Evolutionary conservation across 2,797 vertebrate genomes (phyloP), one percentile per base, ranked within the genome.

Genomic region (Choloepus didactylus): DNA sequence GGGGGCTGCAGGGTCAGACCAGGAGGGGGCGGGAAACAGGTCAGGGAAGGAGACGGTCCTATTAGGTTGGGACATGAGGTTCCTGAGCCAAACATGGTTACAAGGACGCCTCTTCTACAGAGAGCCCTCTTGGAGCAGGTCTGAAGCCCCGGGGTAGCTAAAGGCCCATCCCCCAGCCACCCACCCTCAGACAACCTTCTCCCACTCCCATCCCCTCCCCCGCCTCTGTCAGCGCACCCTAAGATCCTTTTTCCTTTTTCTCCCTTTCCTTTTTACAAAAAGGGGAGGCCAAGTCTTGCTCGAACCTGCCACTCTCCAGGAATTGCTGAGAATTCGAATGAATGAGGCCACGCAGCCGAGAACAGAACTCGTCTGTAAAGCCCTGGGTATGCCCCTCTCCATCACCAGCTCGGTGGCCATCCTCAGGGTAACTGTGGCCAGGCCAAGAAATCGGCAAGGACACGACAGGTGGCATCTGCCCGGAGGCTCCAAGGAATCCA

Each of bases 391-490:
- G n/a, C 87, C 73, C 59, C 59, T 89, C 91, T 54, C 23, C 59
- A 86, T 77, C 95, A 86, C 94, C 92, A 70, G 84, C n/a, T 62
- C 62, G 72, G 84, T 93, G 95, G 88, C 94, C 92, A 93, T 69
- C 75, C 95, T 76, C 93, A 35, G 35, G 35, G 35, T 35, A 35
- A 35, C 88, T 62, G 86, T 95, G 86, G 94, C 89, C 79, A 72
- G 81, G 95, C 75, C 96, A 96, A 95, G 77, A 92, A 95, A 95
- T 96, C 92, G 92, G 94, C 89, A 95, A 95, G 83, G 94, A 97
- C 73, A 91, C 96, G 96, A 93, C 91, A 96, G 60, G 87, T 73
- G 4, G 73, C 35, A 29, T 82, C 87, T 86, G 84, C 89, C 89
- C 87, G 89, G 89, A 93, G 93, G 82, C 94, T 85, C 76, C 1